Percentiles rank a stretch among this genome's conserved stretches.
phyloP scores from a whole-genome alignment of 2,888 invertebrate genomes.

The Rhingia rostrata region DNA sequence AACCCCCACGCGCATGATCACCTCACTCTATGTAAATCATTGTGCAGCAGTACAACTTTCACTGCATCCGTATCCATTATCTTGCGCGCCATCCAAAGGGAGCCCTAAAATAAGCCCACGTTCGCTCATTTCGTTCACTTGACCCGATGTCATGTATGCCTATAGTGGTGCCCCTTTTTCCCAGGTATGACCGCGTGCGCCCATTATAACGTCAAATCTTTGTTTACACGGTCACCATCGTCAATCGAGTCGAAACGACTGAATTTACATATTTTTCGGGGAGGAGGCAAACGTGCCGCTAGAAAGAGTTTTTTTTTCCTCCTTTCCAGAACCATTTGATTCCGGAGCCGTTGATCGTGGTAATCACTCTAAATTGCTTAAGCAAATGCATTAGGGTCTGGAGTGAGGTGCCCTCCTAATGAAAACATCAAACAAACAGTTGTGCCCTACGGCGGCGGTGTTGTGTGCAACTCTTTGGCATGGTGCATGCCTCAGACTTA shows the following conservation, averaged over 20 bases:
- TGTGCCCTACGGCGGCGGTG: slow-evolving; percentile 34
- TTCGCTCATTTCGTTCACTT: slow-evolving; percentile 17
- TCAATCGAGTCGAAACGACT: not conserved
- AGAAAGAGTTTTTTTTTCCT: not conserved
- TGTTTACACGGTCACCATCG: slow-evolving; percentile 10
- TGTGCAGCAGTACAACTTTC: slow-evolving; percentile 15
- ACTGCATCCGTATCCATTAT: slow-evolving; percentile 31
- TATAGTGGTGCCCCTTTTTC: not conserved
- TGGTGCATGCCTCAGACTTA: slow-evolving; percentile 36
- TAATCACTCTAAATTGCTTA: slow-evolving; percentile 66
- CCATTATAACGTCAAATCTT: slow-evolving; percentile 14
- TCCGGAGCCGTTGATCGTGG: slow-evolving; percentile 32
- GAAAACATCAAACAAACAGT: slow-evolving; percentile 66
- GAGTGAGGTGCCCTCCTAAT: slow-evolving; percentile 54
- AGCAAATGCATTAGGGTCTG: slow-evolving; percentile 65
- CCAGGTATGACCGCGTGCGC: not conserved
- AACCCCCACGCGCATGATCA: slow-evolving; percentile 8
- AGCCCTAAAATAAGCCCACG: not conserved
- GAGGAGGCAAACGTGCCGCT: slow-evolving; percentile 3
- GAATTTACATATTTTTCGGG: slow-evolving; percentile 27
- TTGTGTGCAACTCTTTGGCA: not conserved
- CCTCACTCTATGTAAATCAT: not conserved
- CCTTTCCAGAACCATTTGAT: not conserved
- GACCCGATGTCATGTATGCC: slow-evolving; percentile 20
- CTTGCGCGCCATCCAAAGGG: slow-evolving; percentile 1